A percentile compares a stretch with the other conserved stretches of the same genome.
Evolutionary conservation across 2,797 vertebrate species (phyloP).

Genomic region (Rhincodon typus): DNA sequence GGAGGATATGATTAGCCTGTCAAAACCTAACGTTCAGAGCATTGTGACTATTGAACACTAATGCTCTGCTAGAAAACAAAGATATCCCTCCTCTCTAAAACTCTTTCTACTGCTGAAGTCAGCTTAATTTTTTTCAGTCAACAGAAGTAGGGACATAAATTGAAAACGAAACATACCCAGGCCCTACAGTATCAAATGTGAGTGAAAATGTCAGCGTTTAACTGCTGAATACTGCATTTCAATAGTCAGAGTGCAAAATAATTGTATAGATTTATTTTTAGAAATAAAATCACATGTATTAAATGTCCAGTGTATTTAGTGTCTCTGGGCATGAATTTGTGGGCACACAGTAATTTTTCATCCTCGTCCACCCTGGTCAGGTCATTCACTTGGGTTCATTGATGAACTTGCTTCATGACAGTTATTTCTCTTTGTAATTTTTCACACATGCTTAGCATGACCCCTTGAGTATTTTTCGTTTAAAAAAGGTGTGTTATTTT

Average conservation of each 20-base stretch:
- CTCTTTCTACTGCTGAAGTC: neutral
- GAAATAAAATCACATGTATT: neutral
- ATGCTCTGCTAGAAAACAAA: neutral
- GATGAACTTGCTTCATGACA: neutral
- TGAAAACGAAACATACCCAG: neutral
- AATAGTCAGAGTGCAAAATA: neutral
- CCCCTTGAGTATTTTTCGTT: neutral
- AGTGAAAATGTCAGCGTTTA: neutral
- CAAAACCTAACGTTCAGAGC: neutral
- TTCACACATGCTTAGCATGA: neutral
- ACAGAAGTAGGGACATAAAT: neutral
- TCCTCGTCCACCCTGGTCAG: neutral
- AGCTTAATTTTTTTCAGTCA: neutral
- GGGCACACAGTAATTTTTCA: neutral
- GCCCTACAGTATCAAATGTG: neutral
- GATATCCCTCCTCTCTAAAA: neutral
- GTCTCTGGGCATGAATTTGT: neutral
- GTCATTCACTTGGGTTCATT: neutral
- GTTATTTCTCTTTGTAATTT: neutral
- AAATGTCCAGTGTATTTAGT: slow-evolving; percentile 14
- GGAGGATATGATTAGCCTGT: no score
- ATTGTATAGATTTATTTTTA: neutral
- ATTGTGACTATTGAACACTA: neutral
- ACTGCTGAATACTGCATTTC: neutral
- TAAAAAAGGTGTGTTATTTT: neutral